Percentiles rank a stretch among this genome's conserved stretches.
Conservation (phyloP, 2,113 vertebrate species). For the Hyla sarda region DNA sequence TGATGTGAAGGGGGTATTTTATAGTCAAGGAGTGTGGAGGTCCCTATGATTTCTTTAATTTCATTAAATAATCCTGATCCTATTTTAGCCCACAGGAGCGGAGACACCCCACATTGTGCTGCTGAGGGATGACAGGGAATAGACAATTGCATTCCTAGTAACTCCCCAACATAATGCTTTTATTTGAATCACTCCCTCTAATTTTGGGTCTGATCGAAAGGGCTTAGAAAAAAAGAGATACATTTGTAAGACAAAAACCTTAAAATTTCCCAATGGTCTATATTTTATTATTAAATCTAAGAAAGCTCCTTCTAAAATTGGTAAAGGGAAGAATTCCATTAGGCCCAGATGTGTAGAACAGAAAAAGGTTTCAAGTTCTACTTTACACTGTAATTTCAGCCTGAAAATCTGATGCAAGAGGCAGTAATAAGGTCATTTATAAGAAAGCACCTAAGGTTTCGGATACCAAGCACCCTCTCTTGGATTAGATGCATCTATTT, state of each 20-base stretch:
- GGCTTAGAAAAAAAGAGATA: background rate
- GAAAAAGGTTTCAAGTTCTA: background rate
- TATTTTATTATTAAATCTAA: background rate
- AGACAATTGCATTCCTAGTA: background rate
- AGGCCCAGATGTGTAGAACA: background rate
- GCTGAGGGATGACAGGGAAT: too few species aligned
- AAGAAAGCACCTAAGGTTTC: background rate
- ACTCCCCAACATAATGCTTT: background rate
- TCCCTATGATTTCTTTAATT: too few species aligned
- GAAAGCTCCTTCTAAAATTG: background rate
- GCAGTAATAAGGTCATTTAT: background rate
- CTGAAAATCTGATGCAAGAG: conserved; percentile 2
- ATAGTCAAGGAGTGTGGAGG: too few species aligned
- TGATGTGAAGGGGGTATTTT: too few species aligned
- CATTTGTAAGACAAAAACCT: background rate
- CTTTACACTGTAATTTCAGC: background rate
- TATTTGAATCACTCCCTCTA: too few species aligned
- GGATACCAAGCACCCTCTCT: background rate
- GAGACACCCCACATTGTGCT: too few species aligned
- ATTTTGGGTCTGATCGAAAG: background rate
- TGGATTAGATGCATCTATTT: too few species aligned
- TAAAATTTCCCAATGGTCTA: background rate
- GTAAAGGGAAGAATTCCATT: background rate
- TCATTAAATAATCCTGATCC: too few species aligned
- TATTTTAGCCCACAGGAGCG: too few species aligned